phyloP scores from a whole-genome alignment of 2,113 vertebrate genomes.

The Pipa parva region DNA sequence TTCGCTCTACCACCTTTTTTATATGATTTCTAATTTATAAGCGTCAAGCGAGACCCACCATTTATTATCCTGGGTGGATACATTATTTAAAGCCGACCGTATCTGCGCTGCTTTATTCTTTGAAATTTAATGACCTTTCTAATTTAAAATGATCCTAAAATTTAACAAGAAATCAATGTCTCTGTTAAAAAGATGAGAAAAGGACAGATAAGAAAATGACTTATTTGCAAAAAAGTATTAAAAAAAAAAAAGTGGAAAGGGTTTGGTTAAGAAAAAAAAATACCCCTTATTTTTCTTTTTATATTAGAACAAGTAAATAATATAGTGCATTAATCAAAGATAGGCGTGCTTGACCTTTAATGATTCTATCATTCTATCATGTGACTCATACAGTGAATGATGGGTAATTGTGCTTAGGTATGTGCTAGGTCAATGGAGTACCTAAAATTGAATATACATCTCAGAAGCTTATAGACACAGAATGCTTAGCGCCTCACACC shows the following conservation, averaged over 20 bases:
- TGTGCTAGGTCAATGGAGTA: too few relatives aligned
- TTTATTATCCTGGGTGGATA: background rate
- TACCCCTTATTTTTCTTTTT: too few relatives aligned
- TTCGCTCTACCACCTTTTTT: background rate
- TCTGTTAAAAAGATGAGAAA: background rate
- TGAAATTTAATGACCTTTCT: conserved; percentile 35
- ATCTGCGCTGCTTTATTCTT: background rate
- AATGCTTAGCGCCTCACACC: too few relatives aligned
- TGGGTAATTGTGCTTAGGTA: too few relatives aligned
- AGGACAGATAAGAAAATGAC: background rate
- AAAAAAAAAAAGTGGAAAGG: background rate
- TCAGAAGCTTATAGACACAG: too few relatives aligned
- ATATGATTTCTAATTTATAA: conserved; percentile 14
- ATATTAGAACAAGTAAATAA: too few relatives aligned
- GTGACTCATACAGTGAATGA: too few relatives aligned
- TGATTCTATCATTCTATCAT: too few relatives aligned
- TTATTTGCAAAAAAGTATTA: background rate
- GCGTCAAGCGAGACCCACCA: background rate
- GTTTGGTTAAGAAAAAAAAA: too few relatives aligned
- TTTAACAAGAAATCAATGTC: conserved; percentile 11
- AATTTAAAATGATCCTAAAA: conserved; percentile 19
- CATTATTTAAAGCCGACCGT: conserved; percentile 25
- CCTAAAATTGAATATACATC: too few relatives aligned
- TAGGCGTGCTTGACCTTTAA: too few relatives aligned
- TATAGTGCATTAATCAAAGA: too few relatives aligned